Percentiles rank a stretch among this genome's conserved stretches.
Evolutionary conservation across 2,888 invertebrate genomes (phyloP).

Genomic region (Drosophila paranaensis): DNA sequence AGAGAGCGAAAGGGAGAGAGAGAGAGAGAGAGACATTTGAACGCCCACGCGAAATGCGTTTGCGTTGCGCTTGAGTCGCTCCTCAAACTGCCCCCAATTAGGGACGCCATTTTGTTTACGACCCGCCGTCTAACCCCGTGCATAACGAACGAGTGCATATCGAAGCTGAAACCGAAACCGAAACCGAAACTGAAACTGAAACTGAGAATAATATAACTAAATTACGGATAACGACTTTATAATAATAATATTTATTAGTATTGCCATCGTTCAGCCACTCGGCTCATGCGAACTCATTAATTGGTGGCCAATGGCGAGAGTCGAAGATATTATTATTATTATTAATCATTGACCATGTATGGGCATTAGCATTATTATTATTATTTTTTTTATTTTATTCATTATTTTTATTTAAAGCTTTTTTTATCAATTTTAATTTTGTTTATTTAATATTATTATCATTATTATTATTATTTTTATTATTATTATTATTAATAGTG

Average conservation of each 20-base stretch:
- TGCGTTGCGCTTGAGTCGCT: constrained; percentile 68
- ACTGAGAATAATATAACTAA: constrained; percentile 33
- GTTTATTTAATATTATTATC: too few relatives aligned
- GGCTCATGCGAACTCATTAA: constrained; percentile 3
- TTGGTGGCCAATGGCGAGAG: not conserved
- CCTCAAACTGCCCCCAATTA: constrained; percentile 69
- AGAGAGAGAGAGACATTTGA: not conserved
- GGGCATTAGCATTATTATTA: not conserved
- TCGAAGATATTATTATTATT: not conserved
- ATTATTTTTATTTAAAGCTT: too few relatives aligned
- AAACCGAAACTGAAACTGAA: constrained; percentile 14
- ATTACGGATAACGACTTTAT: constrained; percentile 36
- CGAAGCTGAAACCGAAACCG: constrained; percentile 35
- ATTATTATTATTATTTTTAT: not conserved
- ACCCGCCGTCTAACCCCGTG: constrained; percentile 44
- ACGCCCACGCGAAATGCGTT: constrained; percentile 26
- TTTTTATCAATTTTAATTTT: too few relatives aligned
- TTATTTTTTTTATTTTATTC: too few relatives aligned
- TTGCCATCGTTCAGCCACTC: not conserved
- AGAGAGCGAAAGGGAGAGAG: too few relatives aligned
- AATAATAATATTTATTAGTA: constrained; percentile 26
- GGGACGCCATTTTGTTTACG: constrained; percentile 74
- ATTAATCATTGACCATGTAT: not conserved
- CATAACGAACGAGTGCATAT: constrained; percentile 50
- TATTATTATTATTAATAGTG: not conserved